These are phyloP conservation scores for Cyprinodon diabolis DNA, from an alignment of 2,797 vertebrate genomes.

Conservation along the genomic window DNA sequence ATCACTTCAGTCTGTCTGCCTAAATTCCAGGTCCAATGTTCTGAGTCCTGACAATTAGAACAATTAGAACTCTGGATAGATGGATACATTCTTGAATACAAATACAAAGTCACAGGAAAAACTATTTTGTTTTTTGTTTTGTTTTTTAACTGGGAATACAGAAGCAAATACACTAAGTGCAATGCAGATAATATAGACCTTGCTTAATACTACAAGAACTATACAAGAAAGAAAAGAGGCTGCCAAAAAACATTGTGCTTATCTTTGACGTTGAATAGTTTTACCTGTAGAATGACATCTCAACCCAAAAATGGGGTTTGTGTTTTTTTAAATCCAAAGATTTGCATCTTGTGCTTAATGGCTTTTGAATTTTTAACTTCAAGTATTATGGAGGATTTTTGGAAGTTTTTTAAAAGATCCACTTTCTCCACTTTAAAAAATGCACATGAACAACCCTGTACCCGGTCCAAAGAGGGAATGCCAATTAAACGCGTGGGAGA, in stretches of 20 bases:
- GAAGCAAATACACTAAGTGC: slow-evolving; percentile 29
- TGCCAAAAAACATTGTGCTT: slow-evolving; percentile 23
- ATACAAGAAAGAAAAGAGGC: slow-evolving; percentile 33
- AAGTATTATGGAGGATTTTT: too few species aligned
- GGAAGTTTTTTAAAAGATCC: too few species aligned
- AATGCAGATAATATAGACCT: slow-evolving; percentile 12
- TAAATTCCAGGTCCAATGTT: too few species aligned
- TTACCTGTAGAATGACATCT: slow-evolving; percentile 37
- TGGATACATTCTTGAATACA: not conserved
- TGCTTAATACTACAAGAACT: slow-evolving; percentile 5
- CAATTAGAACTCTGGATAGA: not conserved
- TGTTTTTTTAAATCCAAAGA: slow-evolving; percentile 15
- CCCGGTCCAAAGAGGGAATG: too few species aligned
- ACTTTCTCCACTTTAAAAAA: too few species aligned
- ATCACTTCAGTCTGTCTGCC: too few species aligned
- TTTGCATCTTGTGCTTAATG: slow-evolving; percentile 36
- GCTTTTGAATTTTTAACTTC: slow-evolving; percentile 20
- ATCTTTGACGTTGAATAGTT: slow-evolving; percentile 22
- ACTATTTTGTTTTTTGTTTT: slow-evolving; percentile 6
- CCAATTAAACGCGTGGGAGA: too few species aligned
- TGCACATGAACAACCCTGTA: too few species aligned
- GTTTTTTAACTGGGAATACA: slow-evolving; percentile 26
- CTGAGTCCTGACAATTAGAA: not conserved
- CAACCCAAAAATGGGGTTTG: not conserved
- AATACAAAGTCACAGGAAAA: slow-evolving; percentile 7